Conservation (phyloP, 2,888 invertebrate genomes). For the Coelopa pilipes region DNA sequence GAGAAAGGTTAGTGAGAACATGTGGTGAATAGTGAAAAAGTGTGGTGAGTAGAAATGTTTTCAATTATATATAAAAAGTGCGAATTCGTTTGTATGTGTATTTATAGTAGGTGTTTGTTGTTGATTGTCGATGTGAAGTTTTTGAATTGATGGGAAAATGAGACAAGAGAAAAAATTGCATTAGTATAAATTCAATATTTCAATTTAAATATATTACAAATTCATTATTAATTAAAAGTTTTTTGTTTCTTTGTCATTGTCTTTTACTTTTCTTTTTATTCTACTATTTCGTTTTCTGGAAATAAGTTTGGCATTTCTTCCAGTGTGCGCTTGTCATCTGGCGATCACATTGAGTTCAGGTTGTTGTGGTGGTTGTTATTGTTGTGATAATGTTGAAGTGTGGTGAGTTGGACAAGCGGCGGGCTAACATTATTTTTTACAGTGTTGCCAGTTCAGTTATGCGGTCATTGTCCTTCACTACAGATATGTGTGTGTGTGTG, state of each 20-base stretch:
- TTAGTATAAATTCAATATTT: slow-evolving; percentile 51
- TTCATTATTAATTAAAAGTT: slow-evolving; percentile 42
- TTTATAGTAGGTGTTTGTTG: slow-evolving; percentile 37
- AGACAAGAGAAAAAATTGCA: slow-evolving; percentile 54
- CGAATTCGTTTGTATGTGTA: slow-evolving; percentile 33
- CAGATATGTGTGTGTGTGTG: neutral
- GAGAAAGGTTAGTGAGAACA: neutral
- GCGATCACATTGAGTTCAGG: slow-evolving; percentile 9
- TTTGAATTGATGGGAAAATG: slow-evolving; percentile 49
- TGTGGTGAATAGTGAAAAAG: slow-evolving; percentile 20
- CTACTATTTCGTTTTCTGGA: neutral
- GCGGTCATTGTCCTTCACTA: neutral
- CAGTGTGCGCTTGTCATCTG: slow-evolving; percentile 27
- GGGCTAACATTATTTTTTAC: slow-evolving; percentile 5
- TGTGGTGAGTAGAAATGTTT: slow-evolving; percentile 7
- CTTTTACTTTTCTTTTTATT: neutral
- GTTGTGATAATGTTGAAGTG: slow-evolving; percentile 9
- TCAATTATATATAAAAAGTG: slow-evolving; percentile 26
- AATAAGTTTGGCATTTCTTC: slow-evolving; percentile 9
- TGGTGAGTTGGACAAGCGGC: neutral
- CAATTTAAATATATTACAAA: slow-evolving; percentile 33
- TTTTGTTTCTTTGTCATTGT: slow-evolving; percentile 27
- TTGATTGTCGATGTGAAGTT: slow-evolving; percentile 33
- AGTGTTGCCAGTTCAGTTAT: neutral
- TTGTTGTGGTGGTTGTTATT: slow-evolving; percentile 19